Conservation (phyloP, 2,888 invertebrate genomes). For the Acutogordius australiensis region DNA sequence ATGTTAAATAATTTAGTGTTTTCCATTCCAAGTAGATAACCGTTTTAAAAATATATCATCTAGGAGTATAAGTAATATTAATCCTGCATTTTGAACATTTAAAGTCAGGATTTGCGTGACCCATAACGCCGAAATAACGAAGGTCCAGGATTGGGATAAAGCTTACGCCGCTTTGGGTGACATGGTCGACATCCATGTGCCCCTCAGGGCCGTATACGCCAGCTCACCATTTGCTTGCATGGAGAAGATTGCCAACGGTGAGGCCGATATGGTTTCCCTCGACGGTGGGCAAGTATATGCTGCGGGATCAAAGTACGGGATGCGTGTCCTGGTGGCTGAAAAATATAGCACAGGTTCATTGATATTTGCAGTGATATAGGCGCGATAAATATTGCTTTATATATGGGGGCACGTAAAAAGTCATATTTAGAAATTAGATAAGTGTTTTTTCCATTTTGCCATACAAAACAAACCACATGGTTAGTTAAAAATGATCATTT, state of each 20-base stretch:
- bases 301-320: neutral
- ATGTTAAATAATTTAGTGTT: too few relatives aligned
- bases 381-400: too few relatives aligned
- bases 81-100: too few relatives aligned
- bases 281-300: neutral
- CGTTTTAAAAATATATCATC: too few relatives aligned
- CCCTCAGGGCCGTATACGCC: neutral
- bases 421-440: too few relatives aligned
- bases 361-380: too few relatives aligned
- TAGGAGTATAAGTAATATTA: too few relatives aligned
- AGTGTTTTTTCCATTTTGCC: too few relatives aligned
- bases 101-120: neutral
- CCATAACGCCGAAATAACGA: neutral
- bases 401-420: too few relatives aligned
- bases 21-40: too few relatives aligned
- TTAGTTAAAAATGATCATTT: too few relatives aligned
- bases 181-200: neutral
- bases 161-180: neutral
- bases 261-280: neutral
- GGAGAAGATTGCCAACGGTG: neutral
- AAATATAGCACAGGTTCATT: neutral
- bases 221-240: neutral
- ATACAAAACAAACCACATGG: too few relatives aligned
- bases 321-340: neutral
- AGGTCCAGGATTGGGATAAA: neutral